Evolutionary conservation across 1,140 invertebrate species (phyloP), one percentile per base, ranked within the genome.

Genomic region (Lithobius niger): DNA sequence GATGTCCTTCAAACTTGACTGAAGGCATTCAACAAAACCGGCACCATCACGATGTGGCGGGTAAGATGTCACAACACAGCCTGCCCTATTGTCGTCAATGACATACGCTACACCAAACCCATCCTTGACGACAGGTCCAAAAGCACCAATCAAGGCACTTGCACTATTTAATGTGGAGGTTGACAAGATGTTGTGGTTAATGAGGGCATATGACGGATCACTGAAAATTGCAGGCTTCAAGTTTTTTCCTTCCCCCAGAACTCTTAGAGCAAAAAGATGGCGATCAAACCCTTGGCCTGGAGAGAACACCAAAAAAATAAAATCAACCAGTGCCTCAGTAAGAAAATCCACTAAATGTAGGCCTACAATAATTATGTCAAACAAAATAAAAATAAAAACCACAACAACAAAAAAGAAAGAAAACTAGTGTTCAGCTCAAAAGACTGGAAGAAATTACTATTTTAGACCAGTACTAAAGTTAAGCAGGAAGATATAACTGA

Each of bases 121-220:
- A 77, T 98, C 81, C 22, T 74, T 69, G 1, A 88, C 81, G 16
- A 96, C 92, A 4, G 95, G 91, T 1, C 88, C 94, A 77, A 99
- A 99, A 3, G 88, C 90, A 22, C 95, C 95, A 31, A 84, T 81
- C 54, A 80, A 66, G n/a, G 97, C 81, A 59, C 80, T 79, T n/a
- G 88, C 82, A 58, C 90, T 90, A 1, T 82, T 82, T 16, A 98
- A 70, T 3, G 94, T 97, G 21, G 93, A 97, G 0, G 95, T 97
- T 42, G 93, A 97, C n/a, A 99, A 67, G 56, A 94, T 84, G 65
- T 88, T 93, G 59, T 92, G 79, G 73, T 95, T 95, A 43, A 97
- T 81, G 57, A 72, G 73, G 26, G 75, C 69, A 67, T 94, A 97
- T 31, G 83, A 82, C 50, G 82, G 79, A 67, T 94, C 88, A 53